Percentiles rank a stretch among this genome's conserved stretches.
Evolutionary conservation across 2,113 vertebrate genomes (phyloP).

Genomic region (Urocolius indicus): DNA sequence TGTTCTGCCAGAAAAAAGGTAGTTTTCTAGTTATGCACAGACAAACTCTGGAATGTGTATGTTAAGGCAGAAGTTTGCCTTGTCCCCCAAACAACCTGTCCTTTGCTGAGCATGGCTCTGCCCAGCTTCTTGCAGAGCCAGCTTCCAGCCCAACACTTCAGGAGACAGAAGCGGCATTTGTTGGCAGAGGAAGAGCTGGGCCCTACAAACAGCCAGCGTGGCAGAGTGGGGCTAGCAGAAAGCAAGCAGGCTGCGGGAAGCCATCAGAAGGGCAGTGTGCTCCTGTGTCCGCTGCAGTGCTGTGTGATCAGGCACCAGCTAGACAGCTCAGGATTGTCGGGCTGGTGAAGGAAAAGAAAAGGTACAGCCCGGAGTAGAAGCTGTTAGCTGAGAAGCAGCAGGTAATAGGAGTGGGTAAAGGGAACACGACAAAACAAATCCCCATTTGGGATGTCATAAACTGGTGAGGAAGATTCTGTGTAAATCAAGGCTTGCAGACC

Average conservation of each 20-base stretch:
- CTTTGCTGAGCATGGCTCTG: neutral
- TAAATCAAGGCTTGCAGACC: neutral
- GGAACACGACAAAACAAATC: neutral
- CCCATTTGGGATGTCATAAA: neutral
- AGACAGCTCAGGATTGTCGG: neutral
- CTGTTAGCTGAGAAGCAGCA: neutral
- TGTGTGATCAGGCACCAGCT: fast-evolving
- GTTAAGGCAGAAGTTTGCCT: neutral
- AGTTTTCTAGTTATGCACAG: neutral
- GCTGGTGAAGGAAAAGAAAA: neutral
- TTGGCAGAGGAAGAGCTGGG: neutral
- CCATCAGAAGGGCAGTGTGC: neutral
- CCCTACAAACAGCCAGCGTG: neutral
- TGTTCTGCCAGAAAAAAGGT: slow-evolving; percentile 20
- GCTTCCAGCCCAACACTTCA: slow-evolving; percentile 8
- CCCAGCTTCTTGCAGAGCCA: neutral
- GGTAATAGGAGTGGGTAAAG: neutral
- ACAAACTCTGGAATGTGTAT: neutral
- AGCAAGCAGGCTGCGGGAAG: neutral
- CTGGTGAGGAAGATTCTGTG: neutral
- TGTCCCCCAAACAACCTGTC: neutral
- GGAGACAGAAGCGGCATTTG: slow-evolving; percentile 25
- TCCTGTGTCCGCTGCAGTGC: neutral
- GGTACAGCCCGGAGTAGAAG: neutral
- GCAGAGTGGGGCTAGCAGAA: neutral